Evolutionary conservation across 1,140 invertebrate genomes (phyloP).

Genomic region (Homalodisca vitripennis): DNA sequence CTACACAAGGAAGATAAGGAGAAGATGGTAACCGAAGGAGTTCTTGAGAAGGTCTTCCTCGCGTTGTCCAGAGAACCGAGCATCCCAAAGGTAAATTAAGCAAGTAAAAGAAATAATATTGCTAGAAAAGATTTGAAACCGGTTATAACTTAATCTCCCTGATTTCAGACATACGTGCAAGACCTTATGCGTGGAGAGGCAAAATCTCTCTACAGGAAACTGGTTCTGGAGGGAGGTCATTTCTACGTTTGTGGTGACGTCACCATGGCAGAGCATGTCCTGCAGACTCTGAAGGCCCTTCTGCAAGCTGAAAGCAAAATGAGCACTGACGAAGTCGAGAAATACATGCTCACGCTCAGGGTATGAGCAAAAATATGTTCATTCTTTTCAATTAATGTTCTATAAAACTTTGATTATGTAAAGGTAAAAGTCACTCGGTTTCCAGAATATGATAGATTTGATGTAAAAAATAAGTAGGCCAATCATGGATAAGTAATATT

Average conservation of each 20-base stretch:
- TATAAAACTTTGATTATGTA: no score
- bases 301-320: slow-evolving; percentile 80
- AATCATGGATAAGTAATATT: no score
- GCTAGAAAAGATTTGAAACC: no score
- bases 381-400: no score
- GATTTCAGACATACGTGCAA: slow-evolving; percentile 88
- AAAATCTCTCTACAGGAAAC: slow-evolving; percentile 69
- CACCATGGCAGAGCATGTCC: slow-evolving; percentile 98
- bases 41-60: slow-evolving; percentile 77
- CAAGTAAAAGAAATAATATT: neutral
- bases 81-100: slow-evolving; percentile 68
- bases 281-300: slow-evolving; percentile 87
- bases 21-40: slow-evolving; percentile 67
- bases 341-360: slow-evolving; percentile 80
- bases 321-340: slow-evolving; percentile 78
- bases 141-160: neutral
- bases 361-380: slow-evolving; percentile 65
- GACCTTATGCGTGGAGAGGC: slow-evolving; percentile 80
- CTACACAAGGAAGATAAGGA: slow-evolving; percentile 84
- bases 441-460: no score
- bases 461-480: no score
- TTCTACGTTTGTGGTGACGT: slow-evolving; percentile 97
- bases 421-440: no score
- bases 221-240: slow-evolving; percentile 81
- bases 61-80: slow-evolving; percentile 83